A percentile compares a stretch with the other conserved stretches of the same genome.
Conservation (phyloP, 2,888 invertebrate species). For the Lordiphosa fenestrarum region DNA sequence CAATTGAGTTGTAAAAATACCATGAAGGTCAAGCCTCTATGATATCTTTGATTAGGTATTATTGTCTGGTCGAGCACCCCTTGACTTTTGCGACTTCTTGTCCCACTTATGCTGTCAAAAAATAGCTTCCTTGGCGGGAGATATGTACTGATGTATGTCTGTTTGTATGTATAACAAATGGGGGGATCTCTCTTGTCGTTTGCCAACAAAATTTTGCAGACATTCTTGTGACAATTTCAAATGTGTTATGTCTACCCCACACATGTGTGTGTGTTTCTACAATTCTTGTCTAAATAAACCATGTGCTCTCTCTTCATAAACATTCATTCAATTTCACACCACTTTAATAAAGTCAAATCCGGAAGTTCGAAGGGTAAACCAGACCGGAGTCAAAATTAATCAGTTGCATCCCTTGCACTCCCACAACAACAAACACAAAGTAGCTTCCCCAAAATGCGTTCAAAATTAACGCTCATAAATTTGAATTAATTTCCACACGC, state of each 20-base stretch:
- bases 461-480: constrained; percentile 66
- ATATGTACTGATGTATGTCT: too few species aligned
- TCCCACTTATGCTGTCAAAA: constrained; percentile 44
- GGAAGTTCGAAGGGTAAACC: constrained; percentile 43
- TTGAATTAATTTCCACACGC: constrained; percentile 53
- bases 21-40: too few species aligned
- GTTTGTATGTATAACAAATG: constrained; percentile 22
- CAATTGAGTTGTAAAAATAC: too few species aligned
- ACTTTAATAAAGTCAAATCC: constrained; percentile 38
- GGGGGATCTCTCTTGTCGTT: constrained; percentile 36
- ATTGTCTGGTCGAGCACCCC: too few species aligned
- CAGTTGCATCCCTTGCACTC: constrained; percentile 19
- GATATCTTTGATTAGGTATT: too few species aligned
- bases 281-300: constrained; percentile 18
- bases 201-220: constrained; percentile 51
- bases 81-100: constrained; percentile 15
- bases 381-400: constrained; percentile 39
- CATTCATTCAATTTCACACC: constrained; percentile 26
- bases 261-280: too few species aligned
- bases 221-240: constrained; percentile 20
- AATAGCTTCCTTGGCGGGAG: too few species aligned
- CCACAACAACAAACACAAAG: constrained; percentile 1
- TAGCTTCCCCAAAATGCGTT: background rate
- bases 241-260: constrained; percentile 13
- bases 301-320: constrained; percentile 36